A percentile compares a stretch with the other conserved stretches of the same genome.
Evolutionary conservation across 2,797 vertebrate species (phyloP).

Genomic region (Lithobates sylvaticus): DNA sequence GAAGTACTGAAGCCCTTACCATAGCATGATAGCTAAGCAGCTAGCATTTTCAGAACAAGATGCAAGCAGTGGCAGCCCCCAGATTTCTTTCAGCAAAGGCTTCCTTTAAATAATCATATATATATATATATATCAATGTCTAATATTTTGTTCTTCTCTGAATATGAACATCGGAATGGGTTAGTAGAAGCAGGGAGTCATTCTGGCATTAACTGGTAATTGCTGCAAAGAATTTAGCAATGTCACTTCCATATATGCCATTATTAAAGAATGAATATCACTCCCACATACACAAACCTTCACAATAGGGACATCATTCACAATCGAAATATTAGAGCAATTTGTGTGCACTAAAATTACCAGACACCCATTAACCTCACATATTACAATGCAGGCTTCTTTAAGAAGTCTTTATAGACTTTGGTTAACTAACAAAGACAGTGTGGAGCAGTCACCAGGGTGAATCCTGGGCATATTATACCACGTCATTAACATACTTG

Average conservation of each 20-base stretch:
- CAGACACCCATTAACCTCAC: slow-evolving; percentile 28
- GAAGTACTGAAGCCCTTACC: too few species aligned
- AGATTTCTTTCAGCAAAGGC: too few species aligned
- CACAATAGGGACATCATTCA: slow-evolving; percentile 39
- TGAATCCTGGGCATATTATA: slow-evolving; percentile 26
- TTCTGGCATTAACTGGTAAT: slow-evolving; percentile 30
- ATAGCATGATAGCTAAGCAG: too few species aligned
- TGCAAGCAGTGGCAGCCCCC: too few species aligned
- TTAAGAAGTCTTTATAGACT: background rate
- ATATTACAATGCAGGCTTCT: slow-evolving; percentile 35
- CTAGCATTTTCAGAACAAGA: too few species aligned
- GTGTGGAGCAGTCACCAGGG: slow-evolving; percentile 2
- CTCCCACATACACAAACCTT: slow-evolving; percentile 34
- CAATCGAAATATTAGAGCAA: slow-evolving; percentile 39
- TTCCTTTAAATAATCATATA: too few species aligned
- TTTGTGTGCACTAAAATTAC: slow-evolving; percentile 38
- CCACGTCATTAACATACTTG: slow-evolving; percentile 40
- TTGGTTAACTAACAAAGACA: slow-evolving; percentile 22
- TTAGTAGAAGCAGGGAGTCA: background rate
- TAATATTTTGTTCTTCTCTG: background rate
- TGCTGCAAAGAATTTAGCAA: slow-evolving; percentile 1
- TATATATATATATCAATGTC: too few species aligned
- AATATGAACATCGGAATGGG: background rate
- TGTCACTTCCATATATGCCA: slow-evolving; percentile 18
- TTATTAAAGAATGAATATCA: slow-evolving; percentile 49